Evolutionary conservation across 2,797 vertebrate species (phyloP).

Genomic region (Danio aesculapii): DNA sequence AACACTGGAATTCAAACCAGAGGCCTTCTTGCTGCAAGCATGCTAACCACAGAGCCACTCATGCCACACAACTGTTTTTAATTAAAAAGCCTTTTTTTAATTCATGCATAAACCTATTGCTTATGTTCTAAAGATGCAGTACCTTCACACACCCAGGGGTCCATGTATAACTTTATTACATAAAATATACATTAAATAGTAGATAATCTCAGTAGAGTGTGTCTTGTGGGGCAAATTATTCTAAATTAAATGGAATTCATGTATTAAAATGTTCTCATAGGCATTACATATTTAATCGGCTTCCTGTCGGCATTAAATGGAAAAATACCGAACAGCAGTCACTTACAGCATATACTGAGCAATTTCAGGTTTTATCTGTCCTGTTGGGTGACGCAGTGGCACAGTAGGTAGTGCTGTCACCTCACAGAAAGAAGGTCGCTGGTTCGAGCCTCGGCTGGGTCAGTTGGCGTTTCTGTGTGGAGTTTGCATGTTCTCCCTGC

Average conservation of each 20-base stretch:
- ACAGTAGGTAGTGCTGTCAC: no score
- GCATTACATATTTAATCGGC: slow-evolving; percentile 56
- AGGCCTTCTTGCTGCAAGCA: no score
- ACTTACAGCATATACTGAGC: slow-evolving; percentile 35
- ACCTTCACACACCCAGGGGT: neutral
- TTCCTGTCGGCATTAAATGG: slow-evolving; percentile 53
- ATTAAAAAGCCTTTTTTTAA: no score
- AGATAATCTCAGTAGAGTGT: slow-evolving; percentile 55
- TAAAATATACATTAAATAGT: slow-evolving; percentile 54
- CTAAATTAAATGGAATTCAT: slow-evolving; percentile 65
- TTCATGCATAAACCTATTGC: neutral
- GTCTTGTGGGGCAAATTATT: slow-evolving; percentile 65
- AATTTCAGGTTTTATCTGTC: slow-evolving; percentile 12
- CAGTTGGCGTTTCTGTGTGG: no score
- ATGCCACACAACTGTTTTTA: no score
- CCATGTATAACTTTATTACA: slow-evolving; percentile 48
- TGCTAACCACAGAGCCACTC: no score
- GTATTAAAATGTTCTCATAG: slow-evolving; percentile 56
- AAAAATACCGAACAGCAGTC: slow-evolving; percentile 42
- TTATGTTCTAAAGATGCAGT: neutral
- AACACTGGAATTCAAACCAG: no score
- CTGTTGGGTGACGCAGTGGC: no score
- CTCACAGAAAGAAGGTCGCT: no score
- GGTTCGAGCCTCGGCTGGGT: no score
- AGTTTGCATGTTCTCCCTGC: no score